Percentiles rank a stretch among this genome's conserved stretches.
Evolutionary conservation across 2,113 vertebrate genomes (phyloP).

Genomic region (Delphinapterus leucas): DNA sequence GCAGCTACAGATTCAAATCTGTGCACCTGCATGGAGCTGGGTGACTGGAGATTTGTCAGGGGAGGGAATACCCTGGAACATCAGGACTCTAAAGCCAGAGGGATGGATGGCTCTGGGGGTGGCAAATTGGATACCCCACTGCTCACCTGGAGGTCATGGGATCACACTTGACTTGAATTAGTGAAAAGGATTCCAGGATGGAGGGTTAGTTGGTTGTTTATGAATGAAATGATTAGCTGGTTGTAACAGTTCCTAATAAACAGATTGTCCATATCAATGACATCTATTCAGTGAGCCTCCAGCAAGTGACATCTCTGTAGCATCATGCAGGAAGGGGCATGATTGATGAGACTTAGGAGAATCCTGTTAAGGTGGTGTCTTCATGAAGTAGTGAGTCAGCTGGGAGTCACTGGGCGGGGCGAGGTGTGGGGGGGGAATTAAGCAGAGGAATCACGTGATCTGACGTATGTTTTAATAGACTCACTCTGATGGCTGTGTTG

Average conservation of each 20-base stretch:
- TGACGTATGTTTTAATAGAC: neutral
- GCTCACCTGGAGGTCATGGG: conserved; percentile 60
- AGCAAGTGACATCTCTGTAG: neutral
- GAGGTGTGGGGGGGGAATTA: neutral
- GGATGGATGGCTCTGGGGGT: conserved; percentile 51
- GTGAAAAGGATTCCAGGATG: conserved; percentile 50
- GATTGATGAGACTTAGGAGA: neutral
- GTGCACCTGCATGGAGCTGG: conserved; percentile 59
- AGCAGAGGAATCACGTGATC: neutral
- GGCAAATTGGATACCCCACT: conserved; percentile 32
- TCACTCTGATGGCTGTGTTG: neutral
- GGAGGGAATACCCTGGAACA: neutral
- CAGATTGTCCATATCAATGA: conserved; percentile 32
- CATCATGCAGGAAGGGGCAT: neutral
- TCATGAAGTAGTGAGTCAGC: neutral
- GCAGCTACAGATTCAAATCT: conserved; percentile 50
- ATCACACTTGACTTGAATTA: conserved; percentile 69
- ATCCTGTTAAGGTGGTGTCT: neutral
- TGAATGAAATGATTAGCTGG: conserved; percentile 63
- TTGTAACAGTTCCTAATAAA: conserved; percentile 56
- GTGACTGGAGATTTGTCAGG: conserved; percentile 43
- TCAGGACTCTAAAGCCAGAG: neutral
- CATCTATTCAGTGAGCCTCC: conserved; percentile 1
- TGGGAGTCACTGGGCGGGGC: neutral
- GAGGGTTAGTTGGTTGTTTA: conserved; percentile 29